A percentile compares a stretch with the other conserved stretches of the same genome.
Conservation (phyloP, 2,113 vertebrate species). For the Australoheros scitulus region DNA sequence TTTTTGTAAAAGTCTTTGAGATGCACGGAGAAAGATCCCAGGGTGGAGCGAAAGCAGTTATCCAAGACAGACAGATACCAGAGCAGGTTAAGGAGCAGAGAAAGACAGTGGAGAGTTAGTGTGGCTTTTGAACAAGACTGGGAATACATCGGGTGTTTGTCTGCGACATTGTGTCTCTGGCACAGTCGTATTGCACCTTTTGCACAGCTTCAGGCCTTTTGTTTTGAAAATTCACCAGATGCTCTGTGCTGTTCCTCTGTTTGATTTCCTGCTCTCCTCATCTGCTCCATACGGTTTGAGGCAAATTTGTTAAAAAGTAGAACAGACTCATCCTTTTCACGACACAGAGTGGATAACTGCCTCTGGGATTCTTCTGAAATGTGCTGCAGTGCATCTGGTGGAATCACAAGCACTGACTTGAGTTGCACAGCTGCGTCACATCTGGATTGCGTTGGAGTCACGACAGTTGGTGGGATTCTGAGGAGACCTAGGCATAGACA, state of each 20-base stretch:
- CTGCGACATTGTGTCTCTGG: neutral
- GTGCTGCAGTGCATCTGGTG: fast-evolving
- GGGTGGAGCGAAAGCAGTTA: neutral
- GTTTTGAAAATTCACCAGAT: neutral
- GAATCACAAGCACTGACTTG: neutral
- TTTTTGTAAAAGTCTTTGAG: neutral
- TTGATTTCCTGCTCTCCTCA: neutral
- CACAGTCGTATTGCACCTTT: neutral
- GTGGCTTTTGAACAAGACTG: neutral
- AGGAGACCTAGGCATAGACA: too few species aligned
- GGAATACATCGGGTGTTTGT: neutral
- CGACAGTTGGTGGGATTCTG: neutral
- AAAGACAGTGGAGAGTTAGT: neutral
- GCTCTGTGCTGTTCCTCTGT: neutral
- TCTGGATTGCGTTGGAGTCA: neutral
- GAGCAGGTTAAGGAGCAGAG: neutral
- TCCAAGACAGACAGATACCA: neutral
- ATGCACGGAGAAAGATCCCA: neutral
- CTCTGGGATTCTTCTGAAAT: neutral
- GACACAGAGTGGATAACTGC: neutral
- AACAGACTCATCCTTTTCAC: neutral
- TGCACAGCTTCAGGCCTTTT: neutral
- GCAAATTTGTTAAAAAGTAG: neutral
- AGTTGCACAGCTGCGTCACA: neutral
- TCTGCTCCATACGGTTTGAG: neutral